A percentile compares a stretch with the other conserved stretches of the same genome.
Evolutionary conservation across 92 coral and sea anemone species (phyloP).

Genomic region (Epizoanthus stellaris): DNA sequence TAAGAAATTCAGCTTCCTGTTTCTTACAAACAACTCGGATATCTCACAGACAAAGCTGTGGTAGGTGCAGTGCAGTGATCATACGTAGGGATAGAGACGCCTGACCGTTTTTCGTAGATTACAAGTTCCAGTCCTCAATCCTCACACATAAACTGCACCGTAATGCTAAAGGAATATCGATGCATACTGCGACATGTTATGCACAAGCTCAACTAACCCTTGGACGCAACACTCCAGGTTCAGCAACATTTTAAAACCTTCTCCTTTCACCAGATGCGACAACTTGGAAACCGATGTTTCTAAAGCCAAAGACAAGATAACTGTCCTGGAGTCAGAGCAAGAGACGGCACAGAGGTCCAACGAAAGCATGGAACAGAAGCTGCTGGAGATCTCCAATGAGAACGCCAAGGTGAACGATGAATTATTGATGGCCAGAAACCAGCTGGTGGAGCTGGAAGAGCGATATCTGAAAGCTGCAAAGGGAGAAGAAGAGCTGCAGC

Average conservation of each 20-base stretch:
- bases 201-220: background rate
- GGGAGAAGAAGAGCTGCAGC: constrained; percentile 72
- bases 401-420: constrained; percentile 63
- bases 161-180: no score
- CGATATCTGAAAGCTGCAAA: constrained; percentile 63
- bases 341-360: constrained; percentile 69
- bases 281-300: constrained; percentile 68
- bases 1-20: no score
- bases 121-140: no score
- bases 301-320: constrained; percentile 67
- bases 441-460: constrained; percentile 72
- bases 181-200: no score
- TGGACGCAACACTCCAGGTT: constrained; percentile 20
- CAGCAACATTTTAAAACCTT: no score
- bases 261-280: constrained; percentile 48
- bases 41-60: no score
- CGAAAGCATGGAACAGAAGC: constrained; percentile 62
- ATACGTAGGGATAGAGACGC: no score
- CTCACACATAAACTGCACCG: no score
- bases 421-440: constrained; percentile 59
- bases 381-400: constrained; percentile 57
- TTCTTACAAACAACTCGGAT: no score
- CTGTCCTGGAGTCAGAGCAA: constrained; percentile 70
- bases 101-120: no score
- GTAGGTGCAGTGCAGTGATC: no score